Evolutionary conservation across 1,140 invertebrate species (phyloP).

Genomic region (Rhizoglyphus robini): DNA sequence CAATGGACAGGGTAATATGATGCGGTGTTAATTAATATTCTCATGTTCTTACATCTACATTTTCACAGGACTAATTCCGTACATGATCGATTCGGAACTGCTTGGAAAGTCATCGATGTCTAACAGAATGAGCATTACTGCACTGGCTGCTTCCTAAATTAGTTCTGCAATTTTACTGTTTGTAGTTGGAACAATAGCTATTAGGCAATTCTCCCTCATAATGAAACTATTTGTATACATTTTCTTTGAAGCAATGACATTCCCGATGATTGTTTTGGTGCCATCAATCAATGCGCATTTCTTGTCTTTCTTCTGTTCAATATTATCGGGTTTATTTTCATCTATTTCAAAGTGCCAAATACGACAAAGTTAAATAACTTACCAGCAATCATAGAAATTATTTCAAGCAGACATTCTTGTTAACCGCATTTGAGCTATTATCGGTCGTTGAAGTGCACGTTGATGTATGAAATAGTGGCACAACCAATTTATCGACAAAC

Average conservation of each 20-base stretch:
- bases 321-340: conserved; percentile 45
- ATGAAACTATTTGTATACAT: too few species aligned
- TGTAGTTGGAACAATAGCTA: too few species aligned
- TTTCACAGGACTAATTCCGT: conserved; percentile 66
- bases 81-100: conserved; percentile 69
- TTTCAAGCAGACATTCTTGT: too few species aligned
- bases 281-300: conserved; percentile 53
- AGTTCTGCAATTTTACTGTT: conserved; percentile 64
- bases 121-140: conserved; percentile 70
- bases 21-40: too few species aligned
- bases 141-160: conserved; percentile 73
- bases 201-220: neutral
- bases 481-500: too few species aligned
- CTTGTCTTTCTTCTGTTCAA: conserved; percentile 48
- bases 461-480: too few species aligned
- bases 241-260: neutral
- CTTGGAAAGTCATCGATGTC: conserved; percentile 70
- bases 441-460: too few species aligned
- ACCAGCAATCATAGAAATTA: too few species aligned
- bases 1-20: too few species aligned
- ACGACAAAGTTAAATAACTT: too few species aligned
- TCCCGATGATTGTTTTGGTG: conserved; percentile 10
- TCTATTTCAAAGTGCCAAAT: conserved; percentile 28
- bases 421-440: too few species aligned
- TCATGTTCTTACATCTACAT: too few species aligned